Conservation (phyloP, 2,113 vertebrate genomes). For the Sardina pilchardus region DNA sequence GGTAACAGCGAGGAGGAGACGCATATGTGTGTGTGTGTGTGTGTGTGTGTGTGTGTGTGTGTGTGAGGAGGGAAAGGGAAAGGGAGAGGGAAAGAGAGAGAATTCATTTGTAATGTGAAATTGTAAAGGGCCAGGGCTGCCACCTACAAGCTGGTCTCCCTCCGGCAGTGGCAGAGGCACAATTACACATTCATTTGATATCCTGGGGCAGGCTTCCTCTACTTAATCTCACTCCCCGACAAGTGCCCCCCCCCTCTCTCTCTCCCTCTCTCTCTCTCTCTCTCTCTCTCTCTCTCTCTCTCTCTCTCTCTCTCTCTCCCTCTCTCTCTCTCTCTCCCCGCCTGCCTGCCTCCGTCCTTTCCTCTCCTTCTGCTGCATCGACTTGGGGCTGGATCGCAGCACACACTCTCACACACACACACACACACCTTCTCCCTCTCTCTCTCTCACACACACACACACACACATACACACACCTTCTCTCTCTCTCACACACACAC, state of each 20-base stretch:
- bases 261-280: background rate
- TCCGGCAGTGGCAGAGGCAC: constrained; percentile 2
- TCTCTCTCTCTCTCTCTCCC: background rate
- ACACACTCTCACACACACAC: background rate
- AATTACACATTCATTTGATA: constrained; percentile 17
- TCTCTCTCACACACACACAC: background rate
- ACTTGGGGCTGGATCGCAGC: background rate
- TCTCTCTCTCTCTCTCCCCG: background rate
- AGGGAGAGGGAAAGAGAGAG: background rate
- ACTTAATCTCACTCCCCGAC: constrained; percentile 11
- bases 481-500: background rate
- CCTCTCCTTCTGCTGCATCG: background rate
- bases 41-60: background rate
- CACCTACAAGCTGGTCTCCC: constrained; percentile 13
- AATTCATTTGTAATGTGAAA: constrained; percentile 16
- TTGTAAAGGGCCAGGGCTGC: constrained; percentile 9
- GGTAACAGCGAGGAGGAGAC: background rate
- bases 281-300: background rate
- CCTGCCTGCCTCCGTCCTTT: background rate
- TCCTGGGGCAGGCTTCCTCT: constrained; percentile 15
- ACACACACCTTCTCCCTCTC: too few species aligned
- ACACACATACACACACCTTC: background rate
- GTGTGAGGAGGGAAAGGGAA: background rate
- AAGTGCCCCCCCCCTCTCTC: background rate
- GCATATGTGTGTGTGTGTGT: background rate